phyloP scores from a whole-genome alignment of 2,888 invertebrate species.

The Drosophila quinaria region DNA sequence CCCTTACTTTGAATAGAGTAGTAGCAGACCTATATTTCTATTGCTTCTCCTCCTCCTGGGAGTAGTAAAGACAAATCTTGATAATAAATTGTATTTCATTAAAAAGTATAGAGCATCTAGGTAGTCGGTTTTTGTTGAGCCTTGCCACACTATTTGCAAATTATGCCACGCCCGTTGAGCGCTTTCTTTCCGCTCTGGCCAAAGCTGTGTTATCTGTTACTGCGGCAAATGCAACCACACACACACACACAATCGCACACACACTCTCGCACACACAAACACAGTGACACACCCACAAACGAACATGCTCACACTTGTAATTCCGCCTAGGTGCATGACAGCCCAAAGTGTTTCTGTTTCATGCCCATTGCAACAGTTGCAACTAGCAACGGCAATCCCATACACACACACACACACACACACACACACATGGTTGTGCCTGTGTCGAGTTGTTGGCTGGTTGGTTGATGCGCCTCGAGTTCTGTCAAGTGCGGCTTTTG shows the following conservation, averaged over 20 bases:
- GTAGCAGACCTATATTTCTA: no score
- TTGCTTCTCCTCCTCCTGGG: no score
- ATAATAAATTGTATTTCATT: neutral
- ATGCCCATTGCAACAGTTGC: slow-evolving; percentile 81
- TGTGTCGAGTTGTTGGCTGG: slow-evolving; percentile 61
- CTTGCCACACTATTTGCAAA: slow-evolving; percentile 49
- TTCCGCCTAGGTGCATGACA: slow-evolving; percentile 77
- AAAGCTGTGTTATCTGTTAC: slow-evolving; percentile 65
- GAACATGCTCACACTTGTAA: slow-evolving; percentile 75
- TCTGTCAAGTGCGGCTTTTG: slow-evolving; percentile 83
- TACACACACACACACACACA: slow-evolving; percentile 38
- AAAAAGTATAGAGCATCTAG: neutral
- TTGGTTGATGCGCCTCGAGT: slow-evolving; percentile 80
- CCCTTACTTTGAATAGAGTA: no score
- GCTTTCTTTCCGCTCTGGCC: slow-evolving; percentile 55
- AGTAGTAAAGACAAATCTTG: no score
- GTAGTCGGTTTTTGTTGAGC: neutral
- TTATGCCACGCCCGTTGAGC: slow-evolving; percentile 52
- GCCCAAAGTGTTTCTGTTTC: slow-evolving; percentile 78
- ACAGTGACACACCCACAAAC: slow-evolving; percentile 31
- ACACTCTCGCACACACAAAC: slow-evolving; percentile 17
- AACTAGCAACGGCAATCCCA: slow-evolving; percentile 66
- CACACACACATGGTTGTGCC: slow-evolving; percentile 20
- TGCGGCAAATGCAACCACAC: slow-evolving; percentile 49
- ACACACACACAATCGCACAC: slow-evolving; percentile 20